Evolutionary conservation across 2,888 invertebrate species (phyloP).

Genomic region (Tenthredo amoena): DNA sequence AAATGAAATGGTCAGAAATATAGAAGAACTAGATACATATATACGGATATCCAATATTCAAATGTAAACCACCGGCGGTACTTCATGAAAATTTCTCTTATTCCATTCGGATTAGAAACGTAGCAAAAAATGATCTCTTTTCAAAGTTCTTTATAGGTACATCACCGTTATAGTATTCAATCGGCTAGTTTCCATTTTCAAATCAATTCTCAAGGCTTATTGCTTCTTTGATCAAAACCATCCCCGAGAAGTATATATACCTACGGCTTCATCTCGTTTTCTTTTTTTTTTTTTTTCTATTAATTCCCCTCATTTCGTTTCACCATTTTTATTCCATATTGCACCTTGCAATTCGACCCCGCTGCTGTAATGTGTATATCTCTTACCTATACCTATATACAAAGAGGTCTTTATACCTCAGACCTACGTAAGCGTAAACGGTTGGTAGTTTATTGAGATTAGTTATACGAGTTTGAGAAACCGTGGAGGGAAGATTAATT

Average conservation of each 20-base stretch:
- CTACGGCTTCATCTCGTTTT: neutral
- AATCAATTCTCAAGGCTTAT: neutral
- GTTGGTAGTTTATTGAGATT: constrained; percentile 30
- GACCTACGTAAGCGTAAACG: constrained; percentile 12
- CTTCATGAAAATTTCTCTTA: neutral
- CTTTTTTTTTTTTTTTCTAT: neutral
- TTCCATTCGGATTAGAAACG: neutral
- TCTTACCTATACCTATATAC: neutral
- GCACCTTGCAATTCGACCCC: neutral
- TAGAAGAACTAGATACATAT: neutral
- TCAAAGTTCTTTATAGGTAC: neutral
- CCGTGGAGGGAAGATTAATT: constrained; percentile 23
- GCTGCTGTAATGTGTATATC: neutral
- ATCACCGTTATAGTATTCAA: neutral
- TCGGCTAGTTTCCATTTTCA: neutral
- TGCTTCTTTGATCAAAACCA: neutral
- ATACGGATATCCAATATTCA: no score
- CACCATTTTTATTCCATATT: neutral
- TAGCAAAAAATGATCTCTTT: neutral
- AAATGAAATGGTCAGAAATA: neutral
- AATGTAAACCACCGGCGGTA: no score
- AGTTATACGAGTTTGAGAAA: constrained; percentile 35
- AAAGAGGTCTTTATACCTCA: neutral
- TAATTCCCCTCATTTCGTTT: no score
- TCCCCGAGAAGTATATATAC: neutral